phyloP scores from a whole-genome alignment of 2,888 invertebrate species.

The Aricia artaxerxes region DNA sequence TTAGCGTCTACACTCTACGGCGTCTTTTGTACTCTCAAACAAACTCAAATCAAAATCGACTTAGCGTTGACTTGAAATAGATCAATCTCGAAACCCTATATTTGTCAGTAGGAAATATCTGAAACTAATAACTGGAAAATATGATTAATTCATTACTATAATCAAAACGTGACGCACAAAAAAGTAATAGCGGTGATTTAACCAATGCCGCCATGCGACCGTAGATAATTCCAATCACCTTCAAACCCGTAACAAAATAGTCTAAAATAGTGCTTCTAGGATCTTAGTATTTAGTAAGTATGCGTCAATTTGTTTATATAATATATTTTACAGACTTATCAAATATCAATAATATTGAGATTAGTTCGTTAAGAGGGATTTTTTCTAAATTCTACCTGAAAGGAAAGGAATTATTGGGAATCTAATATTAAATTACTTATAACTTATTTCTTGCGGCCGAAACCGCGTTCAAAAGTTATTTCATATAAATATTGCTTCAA shows the following conservation, averaged over 20 bases:
- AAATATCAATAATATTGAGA: no score
- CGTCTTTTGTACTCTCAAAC: no score
- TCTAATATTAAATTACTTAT: no score
- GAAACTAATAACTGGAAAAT: background rate
- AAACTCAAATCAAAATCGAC: no score
- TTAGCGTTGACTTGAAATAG: background rate
- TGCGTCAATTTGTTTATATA: background rate
- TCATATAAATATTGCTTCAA: background rate
- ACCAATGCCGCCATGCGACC: constrained; percentile 44
- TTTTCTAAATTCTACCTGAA: no score
- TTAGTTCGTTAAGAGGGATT: no score
- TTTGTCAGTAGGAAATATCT: background rate
- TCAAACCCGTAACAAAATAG: constrained; percentile 36
- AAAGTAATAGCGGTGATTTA: constrained; percentile 26
- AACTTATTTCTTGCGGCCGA: no score
- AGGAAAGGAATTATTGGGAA: no score
- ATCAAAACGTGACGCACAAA: constrained; percentile 22
- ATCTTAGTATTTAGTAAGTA: background rate
- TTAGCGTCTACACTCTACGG: no score
- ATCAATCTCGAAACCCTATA: background rate
- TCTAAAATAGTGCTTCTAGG: background rate
- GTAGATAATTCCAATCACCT: constrained; percentile 53
- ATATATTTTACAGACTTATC: background rate
- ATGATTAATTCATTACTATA: constrained; percentile 15
- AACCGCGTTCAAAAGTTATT: background rate